Base-by-base conservation (phyloP, 2,113 vertebrate species). In the Mormyrus lacerda region DNA sequence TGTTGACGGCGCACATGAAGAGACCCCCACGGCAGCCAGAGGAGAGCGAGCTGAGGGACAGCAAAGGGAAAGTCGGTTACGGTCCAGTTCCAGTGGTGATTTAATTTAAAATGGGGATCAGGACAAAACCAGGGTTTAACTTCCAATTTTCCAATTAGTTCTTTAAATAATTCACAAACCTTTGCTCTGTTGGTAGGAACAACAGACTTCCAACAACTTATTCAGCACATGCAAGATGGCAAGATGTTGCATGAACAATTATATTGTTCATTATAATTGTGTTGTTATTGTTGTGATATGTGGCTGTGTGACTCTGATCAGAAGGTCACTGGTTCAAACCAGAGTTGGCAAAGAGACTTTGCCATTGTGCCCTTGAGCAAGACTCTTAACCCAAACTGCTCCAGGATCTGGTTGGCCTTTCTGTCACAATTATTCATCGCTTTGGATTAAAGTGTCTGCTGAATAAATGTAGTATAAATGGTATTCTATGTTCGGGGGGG, bases 11-110 rank as follows among this genome's bases (percentile, higher is more conserved):
- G 89, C 93, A 95, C 31, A 61, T 15, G 0, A 96, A 89, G 0
- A 96, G 3, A 0, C 95, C 96, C 0, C 96, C 96, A 85, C 95
- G 93, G 86, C 94, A 92, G 19, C 95, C 95, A 0, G 94, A 93
- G 88, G 94, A 92, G 35, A 93, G 87, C 3, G 95, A 95, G 84
- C 95, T 94, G 89, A n/a, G 21, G 48, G 87, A 85, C n/a, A 61
- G 42, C 11, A 27, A 73, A 48, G n/a, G 55, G 1, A 31, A 17
- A 44, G 3, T 69, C 9, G 3, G 27, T 48, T 61, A 88, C 24
- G 4, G 19, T 44, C 9, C n/a, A 27, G 1, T 6, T n/a, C 19
- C 61, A 65, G n/a, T 65, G 58, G 45, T 51, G 47, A 31, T 7
- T 50, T 13, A 13, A 5, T 24, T 47, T 44, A 48, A 24, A 44